Percentiles rank a stretch among this genome's conserved stretches.
Evolutionary conservation across 1,140 invertebrate genomes (phyloP).

Genomic region (Drosophila tristis): DNA sequence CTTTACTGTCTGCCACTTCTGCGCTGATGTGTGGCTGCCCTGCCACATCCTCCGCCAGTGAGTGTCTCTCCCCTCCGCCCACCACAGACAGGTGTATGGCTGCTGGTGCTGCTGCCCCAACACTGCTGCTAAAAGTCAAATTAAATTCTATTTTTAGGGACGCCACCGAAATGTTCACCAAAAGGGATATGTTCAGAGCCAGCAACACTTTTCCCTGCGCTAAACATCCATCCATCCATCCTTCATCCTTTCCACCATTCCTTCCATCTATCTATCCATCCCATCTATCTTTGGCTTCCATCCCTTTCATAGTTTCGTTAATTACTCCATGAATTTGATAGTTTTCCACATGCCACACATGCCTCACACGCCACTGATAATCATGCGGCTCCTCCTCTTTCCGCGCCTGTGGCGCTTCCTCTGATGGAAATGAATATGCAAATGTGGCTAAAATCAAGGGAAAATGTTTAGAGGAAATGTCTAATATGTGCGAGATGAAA

Average conservation of each 20-base stretch:
- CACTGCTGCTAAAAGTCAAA: constrained; percentile 56
- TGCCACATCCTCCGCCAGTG: no score
- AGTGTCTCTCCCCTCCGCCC: no score
- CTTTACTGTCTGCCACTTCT: no score
- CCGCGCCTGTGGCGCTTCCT: not conserved
- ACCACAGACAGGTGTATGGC: constrained; percentile 32
- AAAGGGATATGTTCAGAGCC: not conserved
- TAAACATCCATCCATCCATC: not conserved
- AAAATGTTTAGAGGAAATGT: constrained; percentile 5
- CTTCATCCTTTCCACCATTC: not conserved
- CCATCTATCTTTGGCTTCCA: not conserved
- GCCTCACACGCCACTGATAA: constrained; percentile 37
- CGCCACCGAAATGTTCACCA: constrained; percentile 25
- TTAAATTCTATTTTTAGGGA: constrained; percentile 52
- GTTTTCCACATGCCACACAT: constrained; percentile 53
- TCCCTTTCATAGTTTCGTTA: constrained; percentile 29
- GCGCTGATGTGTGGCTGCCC: no score
- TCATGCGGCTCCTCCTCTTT: not conserved
- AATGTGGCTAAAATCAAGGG: constrained; percentile 18
- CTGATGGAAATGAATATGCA: constrained; percentile 51
- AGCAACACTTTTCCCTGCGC: constrained; percentile 14
- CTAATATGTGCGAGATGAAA: constrained; percentile 5
- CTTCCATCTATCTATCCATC: not conserved
- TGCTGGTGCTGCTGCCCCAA: constrained; percentile 7
- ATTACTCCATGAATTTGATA: constrained; percentile 60